These are phyloP conservation scores for Spinus olivaceus DNA, from an alignment of 2,797 vertebrate genomes.

Conservation along the genomic window DNA sequence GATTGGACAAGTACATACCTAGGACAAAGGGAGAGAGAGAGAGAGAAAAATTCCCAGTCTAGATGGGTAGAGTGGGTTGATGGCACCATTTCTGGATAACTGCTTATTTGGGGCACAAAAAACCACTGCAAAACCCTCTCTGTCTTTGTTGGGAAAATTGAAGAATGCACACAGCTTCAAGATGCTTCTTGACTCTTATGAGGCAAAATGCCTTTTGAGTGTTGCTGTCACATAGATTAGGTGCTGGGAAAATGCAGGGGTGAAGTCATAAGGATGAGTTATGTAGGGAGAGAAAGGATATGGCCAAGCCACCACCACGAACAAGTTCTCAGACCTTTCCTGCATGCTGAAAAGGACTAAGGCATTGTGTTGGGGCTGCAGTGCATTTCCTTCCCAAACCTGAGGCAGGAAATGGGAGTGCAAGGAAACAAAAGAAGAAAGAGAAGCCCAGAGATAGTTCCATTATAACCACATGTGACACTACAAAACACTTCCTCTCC, in stretches of 20 bases:
- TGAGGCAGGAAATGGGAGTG: conserved; percentile 30
- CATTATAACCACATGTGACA: neutral
- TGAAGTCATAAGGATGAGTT: neutral
- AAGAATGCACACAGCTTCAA: neutral
- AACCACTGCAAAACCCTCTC: neutral
- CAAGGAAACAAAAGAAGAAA: conserved; percentile 46
- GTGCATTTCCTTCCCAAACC: conserved; percentile 33
- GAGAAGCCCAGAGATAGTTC: neutral
- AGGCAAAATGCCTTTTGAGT: neutral
- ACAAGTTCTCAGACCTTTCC: conserved; percentile 6
- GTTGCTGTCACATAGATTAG: neutral
- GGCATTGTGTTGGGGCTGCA: conserved; percentile 22
- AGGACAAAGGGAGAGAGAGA: neutral
- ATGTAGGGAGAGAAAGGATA: conserved; percentile 1
- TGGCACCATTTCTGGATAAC: neutral
- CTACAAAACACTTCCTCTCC: conserved; percentile 14
- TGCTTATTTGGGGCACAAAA: neutral
- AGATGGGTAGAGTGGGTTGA: neutral
- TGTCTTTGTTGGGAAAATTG: neutral
- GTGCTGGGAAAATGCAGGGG: neutral
- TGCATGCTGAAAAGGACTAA: neutral
- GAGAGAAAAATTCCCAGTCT: neutral
- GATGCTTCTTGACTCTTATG: neutral
- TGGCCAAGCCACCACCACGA: neutral
- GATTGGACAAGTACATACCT: neutral